Percentiles rank a stretch among this genome's conserved stretches.
These are phyloP conservation scores for Mormyrus hasselquistii DNA, from an alignment of 2,797 vertebrate species.

Conservation along the genomic window DNA sequence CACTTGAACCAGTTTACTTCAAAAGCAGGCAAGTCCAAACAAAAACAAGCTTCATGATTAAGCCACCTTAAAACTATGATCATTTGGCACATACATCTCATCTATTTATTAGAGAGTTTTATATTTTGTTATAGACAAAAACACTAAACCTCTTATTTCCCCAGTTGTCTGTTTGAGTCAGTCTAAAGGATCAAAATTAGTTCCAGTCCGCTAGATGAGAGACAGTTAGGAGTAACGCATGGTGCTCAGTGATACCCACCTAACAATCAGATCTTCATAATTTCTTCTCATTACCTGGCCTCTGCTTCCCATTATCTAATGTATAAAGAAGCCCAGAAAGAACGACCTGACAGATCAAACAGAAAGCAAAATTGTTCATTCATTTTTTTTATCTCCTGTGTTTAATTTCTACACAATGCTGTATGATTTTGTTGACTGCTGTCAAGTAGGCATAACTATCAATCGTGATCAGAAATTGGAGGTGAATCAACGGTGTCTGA, in stretches of 20 bases:
- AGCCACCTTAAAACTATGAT: slow-evolving; percentile 12
- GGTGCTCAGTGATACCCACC: neutral
- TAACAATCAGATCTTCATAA: neutral
- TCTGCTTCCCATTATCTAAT: neutral
- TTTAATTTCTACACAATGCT: neutral
- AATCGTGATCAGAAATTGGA: slow-evolving; percentile 3
- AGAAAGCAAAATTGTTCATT: neutral
- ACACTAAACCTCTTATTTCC: slow-evolving; percentile 3
- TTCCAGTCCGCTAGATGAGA: slow-evolving; percentile 13
- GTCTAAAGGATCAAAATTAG: slow-evolving; percentile 8
- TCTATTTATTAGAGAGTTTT: slow-evolving; percentile 7
- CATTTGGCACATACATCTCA: slow-evolving; percentile 23
- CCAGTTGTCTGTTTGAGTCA: slow-evolving; percentile 3
- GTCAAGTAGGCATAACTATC: neutral
- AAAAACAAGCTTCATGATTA: slow-evolving; percentile 8
- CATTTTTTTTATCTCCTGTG: neutral
- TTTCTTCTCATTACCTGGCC: neutral
- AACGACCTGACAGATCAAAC: neutral
- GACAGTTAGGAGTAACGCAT: neutral
- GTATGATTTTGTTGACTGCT: neutral
- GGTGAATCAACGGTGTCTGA: neutral
- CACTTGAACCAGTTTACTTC: neutral
- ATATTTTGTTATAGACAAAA: neutral
- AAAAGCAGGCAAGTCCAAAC: slow-evolving; percentile 6
- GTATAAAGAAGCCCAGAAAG: neutral